Percentiles rank a stretch among this genome's conserved stretches.
These are phyloP conservation scores for Mungos mungo DNA, from an alignment of 2,113 vertebrate genomes.

Conservation along the genomic window DNA sequence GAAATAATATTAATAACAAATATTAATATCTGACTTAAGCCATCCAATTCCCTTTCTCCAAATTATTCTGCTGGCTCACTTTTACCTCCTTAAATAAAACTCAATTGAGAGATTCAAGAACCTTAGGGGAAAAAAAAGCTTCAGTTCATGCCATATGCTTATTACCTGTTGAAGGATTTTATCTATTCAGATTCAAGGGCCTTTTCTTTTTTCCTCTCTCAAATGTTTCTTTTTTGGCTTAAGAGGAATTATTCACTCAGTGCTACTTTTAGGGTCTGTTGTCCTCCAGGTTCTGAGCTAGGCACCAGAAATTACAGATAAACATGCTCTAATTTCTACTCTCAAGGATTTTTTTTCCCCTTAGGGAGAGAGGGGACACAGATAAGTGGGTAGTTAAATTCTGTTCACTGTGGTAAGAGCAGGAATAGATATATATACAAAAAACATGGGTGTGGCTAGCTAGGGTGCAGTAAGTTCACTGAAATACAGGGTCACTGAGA, in stretches of 20 bases:
- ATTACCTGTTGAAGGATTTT: neutral
- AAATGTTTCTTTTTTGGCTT: neutral
- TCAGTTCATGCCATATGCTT: neutral
- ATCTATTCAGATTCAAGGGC: neutral
- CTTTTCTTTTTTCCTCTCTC: neutral
- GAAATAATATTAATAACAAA: neutral
- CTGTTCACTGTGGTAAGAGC: neutral
- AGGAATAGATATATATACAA: neutral
- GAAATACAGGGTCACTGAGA: neutral
- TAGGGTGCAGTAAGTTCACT: neutral
- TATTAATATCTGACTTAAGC: neutral
- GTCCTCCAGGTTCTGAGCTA: neutral
- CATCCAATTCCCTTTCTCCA: neutral
- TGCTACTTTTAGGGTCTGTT: neutral
- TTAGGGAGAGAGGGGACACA: neutral
- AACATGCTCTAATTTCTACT: neutral
- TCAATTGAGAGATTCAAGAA: neutral
- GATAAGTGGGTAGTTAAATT: neutral
- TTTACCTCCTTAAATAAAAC: slow-evolving; percentile 15
- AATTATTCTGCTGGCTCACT: neutral
- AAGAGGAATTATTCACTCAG: neutral
- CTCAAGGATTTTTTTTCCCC: neutral
- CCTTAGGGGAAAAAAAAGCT: neutral
- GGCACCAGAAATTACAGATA: neutral
- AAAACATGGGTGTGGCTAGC: neutral